These are phyloP conservation scores for Adoxophyes honmai DNA, from an alignment of 1,140 invertebrate genomes.

Conservation along the genomic window DNA sequence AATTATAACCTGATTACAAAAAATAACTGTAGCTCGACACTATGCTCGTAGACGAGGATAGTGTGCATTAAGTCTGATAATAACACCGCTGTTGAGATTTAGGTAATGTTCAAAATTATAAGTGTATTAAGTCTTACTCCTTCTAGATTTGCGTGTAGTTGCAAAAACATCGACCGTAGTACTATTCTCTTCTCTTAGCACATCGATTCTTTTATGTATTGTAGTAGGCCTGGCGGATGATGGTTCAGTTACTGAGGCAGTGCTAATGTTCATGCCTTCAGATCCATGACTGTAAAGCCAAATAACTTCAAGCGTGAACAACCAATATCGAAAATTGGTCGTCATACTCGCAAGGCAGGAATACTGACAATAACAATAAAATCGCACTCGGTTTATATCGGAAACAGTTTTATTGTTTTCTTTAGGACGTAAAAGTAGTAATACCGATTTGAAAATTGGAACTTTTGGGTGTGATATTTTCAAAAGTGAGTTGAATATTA, in stretches of 20 bases:
- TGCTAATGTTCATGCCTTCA: neutral
- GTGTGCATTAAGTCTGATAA: too few relatives aligned
- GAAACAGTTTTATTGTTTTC: constrained; percentile 20
- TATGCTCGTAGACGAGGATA: too few relatives aligned
- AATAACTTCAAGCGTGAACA: neutral
- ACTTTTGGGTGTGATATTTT: too few relatives aligned
- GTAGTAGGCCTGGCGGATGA: neutral
- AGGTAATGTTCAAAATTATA: too few relatives aligned
- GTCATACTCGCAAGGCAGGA: neutral
- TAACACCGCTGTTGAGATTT: too few relatives aligned
- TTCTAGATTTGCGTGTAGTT: neutral
- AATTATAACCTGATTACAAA: too few relatives aligned
- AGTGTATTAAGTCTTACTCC: neutral
- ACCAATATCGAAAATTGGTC: neutral
- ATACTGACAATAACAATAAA: constrained; percentile 18
- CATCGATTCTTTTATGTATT: neutral
- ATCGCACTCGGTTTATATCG: constrained; percentile 18
- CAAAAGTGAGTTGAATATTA: too few relatives aligned
- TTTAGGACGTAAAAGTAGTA: neutral
- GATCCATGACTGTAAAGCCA: neutral
- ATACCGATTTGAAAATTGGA: too few relatives aligned
- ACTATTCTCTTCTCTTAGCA: neutral
- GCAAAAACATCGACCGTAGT: neutral
- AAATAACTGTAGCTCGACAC: too few relatives aligned
- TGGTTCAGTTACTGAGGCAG: neutral